Evolutionary conservation across 2,113 vertebrate species (phyloP).

Genomic region (Propithecus coquereli): DNA sequence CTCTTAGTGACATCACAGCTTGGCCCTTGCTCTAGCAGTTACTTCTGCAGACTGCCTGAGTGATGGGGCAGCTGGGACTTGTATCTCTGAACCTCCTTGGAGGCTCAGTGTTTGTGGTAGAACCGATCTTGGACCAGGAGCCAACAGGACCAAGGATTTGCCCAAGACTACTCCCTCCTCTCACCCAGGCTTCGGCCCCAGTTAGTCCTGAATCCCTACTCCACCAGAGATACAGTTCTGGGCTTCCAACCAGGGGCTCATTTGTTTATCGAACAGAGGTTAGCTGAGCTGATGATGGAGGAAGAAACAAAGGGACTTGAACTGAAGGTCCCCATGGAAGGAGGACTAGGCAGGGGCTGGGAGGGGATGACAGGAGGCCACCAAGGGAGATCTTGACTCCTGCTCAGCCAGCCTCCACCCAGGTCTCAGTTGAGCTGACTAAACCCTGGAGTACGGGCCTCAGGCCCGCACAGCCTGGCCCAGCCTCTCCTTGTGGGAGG

Average conservation of each 20-base stretch:
- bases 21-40: background rate
- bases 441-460: background rate
- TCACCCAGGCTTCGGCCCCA: background rate
- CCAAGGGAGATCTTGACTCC: background rate
- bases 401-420: background rate
- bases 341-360: background rate
- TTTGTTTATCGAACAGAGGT: slow-evolving; percentile 36
- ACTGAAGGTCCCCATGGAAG: background rate
- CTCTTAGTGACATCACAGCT: slow-evolving; percentile 27
- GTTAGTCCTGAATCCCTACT: background rate
- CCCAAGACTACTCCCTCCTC: background rate
- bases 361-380: background rate
- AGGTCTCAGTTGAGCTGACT: background rate
- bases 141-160: background rate
- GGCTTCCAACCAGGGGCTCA: background rate
- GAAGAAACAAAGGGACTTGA: background rate
- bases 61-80: background rate
- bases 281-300: background rate
- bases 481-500: background rate
- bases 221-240: background rate
- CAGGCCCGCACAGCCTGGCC: background rate
- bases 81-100: background rate
- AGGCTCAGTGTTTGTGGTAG: background rate
- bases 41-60: background rate
- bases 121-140: background rate